Evolutionary conservation across 2,888 invertebrate genomes (phyloP).

Genomic region (Agriotes lineatus): DNA sequence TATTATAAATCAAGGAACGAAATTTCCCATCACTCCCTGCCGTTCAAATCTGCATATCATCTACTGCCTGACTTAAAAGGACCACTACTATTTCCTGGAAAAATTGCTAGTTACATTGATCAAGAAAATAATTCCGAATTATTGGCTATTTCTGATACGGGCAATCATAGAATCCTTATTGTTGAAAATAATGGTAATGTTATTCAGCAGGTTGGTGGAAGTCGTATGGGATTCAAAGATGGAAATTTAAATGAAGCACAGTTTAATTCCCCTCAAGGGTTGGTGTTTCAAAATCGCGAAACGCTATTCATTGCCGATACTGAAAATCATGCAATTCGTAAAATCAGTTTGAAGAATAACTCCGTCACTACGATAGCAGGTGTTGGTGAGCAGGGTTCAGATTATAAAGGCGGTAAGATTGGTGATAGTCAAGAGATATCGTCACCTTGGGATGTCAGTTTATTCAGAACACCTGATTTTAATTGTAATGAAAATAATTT

Average conservation of each 20-base stretch:
- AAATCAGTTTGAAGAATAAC: constrained; percentile 76
- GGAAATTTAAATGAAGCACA: constrained; percentile 74
- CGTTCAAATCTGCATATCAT: constrained; percentile 69
- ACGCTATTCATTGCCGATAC: constrained; percentile 89
- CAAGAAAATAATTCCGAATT: constrained; percentile 62
- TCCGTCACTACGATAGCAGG: constrained; percentile 84
- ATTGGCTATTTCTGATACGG: constrained; percentile 86
- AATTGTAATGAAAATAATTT: constrained; percentile 26
- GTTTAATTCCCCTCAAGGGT: constrained; percentile 89
- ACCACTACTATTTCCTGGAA: constrained; percentile 80
- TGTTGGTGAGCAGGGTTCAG: constrained; percentile 75
- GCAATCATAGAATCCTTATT: constrained; percentile 85
- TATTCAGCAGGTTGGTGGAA: constrained; percentile 79
- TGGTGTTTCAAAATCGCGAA: constrained; percentile 75
- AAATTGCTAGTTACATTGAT: constrained; percentile 68
- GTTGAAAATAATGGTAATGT: constrained; percentile 75
- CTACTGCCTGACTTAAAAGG: constrained; percentile 69
- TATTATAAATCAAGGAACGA: constrained; percentile 71
- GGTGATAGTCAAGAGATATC: constrained; percentile 79
- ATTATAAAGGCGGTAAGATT: constrained; percentile 78
- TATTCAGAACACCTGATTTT: constrained; percentile 73
- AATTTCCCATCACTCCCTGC: constrained; percentile 67
- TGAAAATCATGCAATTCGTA: constrained; percentile 89
- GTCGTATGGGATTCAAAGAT: constrained; percentile 71
- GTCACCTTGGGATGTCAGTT: constrained; percentile 93